Base-by-base conservation (phyloP, 2,888 invertebrate genomes). In the Ichneumon xanthorius region DNA sequence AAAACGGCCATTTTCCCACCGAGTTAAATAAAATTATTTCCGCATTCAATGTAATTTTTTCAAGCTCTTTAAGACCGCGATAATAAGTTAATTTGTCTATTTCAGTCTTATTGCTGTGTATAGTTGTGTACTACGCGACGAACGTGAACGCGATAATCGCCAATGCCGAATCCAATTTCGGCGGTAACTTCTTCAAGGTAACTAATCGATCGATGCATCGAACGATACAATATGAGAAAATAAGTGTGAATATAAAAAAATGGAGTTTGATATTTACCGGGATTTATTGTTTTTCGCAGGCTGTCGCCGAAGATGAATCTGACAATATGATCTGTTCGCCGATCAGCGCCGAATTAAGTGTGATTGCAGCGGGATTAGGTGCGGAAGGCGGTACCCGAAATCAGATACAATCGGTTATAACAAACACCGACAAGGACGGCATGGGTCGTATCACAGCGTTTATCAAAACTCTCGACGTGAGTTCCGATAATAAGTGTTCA, bases 291-390 rank as follows among this genome's bases (percentile, higher is more conserved):
- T 30, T 45, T 45, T 45, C 45, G 45, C 61, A 92, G 92, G 45
- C 55, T 14, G 68, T 92, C 4, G 84, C 80, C 16, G 45, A 87
- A 6, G 82, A 72, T 3, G 30, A 84, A 4, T 9, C 67, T 26
- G 88, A 85, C 6, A 93, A 93, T 86, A 82, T 93, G 2, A 89
- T 93, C 73, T 85, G 76, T 6, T 94, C 94, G 30, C 93, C 94
- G 0, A 77, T 94, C 26, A 94, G 94, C 65, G 92, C 91, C 6
- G 89, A 91, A 40, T 73, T 92, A 65, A 92, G 91, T 26, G 88
- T 94, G 22, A 89, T 92, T 22, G 91, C 94, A 92, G 90, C 90
- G 9, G 86, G 90, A 33, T 89, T 85, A 37, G 93, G 93, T 5
- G 89, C 93, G 2, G 79, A 80, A 1, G 92, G 89, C 48, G 80